These are phyloP conservation scores for Elephantulus edwardii DNA, from an alignment of 2,113 vertebrate species.

Conservation along the genomic window DNA sequence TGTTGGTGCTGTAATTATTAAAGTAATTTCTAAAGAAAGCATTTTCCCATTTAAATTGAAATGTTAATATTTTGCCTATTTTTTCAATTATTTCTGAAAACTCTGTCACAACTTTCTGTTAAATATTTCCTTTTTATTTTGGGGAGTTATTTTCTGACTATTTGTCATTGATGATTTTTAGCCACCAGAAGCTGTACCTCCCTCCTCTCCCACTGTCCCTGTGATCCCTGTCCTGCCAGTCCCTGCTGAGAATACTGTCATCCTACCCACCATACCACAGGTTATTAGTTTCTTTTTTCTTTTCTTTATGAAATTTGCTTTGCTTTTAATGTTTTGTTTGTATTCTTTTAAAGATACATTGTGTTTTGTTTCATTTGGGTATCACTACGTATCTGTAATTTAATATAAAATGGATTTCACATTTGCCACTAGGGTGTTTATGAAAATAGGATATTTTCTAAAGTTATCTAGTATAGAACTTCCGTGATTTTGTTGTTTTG, in stretches of 20 bases:
- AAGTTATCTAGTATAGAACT: conserved; percentile 1
- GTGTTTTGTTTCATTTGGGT: background rate
- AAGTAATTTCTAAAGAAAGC: conserved; percentile 17
- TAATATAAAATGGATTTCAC: conserved; percentile 1
- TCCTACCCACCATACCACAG: conserved; percentile 91
- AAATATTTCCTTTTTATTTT: conserved; percentile 64
- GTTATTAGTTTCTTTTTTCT: conserved; percentile 85
- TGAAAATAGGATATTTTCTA: no score
- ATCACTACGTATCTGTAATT: conserved; percentile 8
- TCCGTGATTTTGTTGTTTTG: conserved; percentile 27
- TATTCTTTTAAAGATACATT: conserved; percentile 65
- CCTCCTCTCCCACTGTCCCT: conserved; percentile 95
- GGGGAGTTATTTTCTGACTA: conserved; percentile 77
- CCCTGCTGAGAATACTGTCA: conserved; percentile 92
- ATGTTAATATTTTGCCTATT: conserved; percentile 38
- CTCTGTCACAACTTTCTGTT: conserved; percentile 60
- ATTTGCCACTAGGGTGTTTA: no score
- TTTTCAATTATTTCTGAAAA: conserved; percentile 47
- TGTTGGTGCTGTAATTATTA: background rate
- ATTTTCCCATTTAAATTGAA: conserved; percentile 48
- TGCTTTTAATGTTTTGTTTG: conserved; percentile 74
- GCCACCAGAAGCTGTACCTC: conserved; percentile 93
- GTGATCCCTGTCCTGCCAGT: conserved; percentile 95
- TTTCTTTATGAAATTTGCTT: conserved; percentile 71
- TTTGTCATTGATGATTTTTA: conserved; percentile 90